Evolutionary conservation across 2,888 invertebrate species (phyloP).

Genomic region (Drepanosiphum platanoidis): DNA sequence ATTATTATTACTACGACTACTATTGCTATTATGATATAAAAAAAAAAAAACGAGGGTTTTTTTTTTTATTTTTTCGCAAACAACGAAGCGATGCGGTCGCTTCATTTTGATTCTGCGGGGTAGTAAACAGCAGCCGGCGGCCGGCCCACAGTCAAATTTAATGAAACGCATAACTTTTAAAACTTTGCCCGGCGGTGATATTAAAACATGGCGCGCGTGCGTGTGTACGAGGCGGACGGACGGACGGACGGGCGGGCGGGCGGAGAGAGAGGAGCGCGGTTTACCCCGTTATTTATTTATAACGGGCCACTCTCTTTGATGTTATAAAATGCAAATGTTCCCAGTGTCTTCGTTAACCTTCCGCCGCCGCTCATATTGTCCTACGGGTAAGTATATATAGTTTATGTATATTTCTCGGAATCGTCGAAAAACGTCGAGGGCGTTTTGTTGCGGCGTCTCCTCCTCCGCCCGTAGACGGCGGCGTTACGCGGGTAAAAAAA

Average conservation of each 20-base stretch:
- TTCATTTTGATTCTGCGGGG: conserved; percentile 47
- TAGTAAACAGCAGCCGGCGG: conserved; percentile 61
- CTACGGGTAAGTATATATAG: not conserved
- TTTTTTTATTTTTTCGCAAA: conserved; percentile 34
- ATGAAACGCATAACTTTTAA: conserved; percentile 61
- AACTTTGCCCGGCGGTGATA: conserved; percentile 54
- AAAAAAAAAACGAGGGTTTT: no score
- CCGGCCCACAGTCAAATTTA: conserved; percentile 59
- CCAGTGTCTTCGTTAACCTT: conserved; percentile 45
- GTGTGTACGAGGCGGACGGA: no score
- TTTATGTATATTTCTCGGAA: not conserved
- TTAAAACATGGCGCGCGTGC: conserved; percentile 40
- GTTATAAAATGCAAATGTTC: conserved; percentile 60
- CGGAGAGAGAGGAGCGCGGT: no score
- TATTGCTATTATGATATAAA: conserved; percentile 12
- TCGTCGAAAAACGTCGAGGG: not conserved
- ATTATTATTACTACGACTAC: not conserved
- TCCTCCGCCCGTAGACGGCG: not conserved
- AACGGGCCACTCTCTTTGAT: conserved; percentile 51
- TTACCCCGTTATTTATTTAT: conserved; percentile 55
- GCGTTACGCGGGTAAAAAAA: not conserved
- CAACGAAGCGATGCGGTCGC: conserved; percentile 30
- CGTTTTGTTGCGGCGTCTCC: no score
- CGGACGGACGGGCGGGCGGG: no score
- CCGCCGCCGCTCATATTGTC: not conserved